These are phyloP conservation scores for Pontoporia blainvillei DNA, from an alignment of 2,113 vertebrate genomes.

Conservation along the genomic window DNA sequence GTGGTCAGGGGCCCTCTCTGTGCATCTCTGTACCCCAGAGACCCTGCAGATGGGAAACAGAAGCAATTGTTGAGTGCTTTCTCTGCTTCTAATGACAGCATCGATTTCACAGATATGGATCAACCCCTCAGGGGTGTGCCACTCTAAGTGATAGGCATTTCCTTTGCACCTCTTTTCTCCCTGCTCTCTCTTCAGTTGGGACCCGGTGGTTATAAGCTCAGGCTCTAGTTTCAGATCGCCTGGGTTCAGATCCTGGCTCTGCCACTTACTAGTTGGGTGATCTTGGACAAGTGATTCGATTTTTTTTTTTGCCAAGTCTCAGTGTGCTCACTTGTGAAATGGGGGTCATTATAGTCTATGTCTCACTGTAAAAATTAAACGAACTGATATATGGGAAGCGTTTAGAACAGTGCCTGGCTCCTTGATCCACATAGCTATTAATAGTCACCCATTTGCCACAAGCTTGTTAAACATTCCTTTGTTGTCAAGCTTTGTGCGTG, in stretches of 20 bases:
- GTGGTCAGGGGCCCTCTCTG: neutral
- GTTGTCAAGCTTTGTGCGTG: neutral
- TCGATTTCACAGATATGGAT: rapidly evolving
- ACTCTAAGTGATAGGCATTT: rapidly evolving
- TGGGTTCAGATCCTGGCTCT: neutral
- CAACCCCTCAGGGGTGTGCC: rapidly evolving
- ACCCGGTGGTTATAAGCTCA: neutral
- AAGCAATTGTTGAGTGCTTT: rapidly evolving
- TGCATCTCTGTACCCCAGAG: neutral
- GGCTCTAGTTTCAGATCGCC: neutral
- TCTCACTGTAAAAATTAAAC: neutral
- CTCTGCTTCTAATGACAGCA: neutral
- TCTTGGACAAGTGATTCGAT: neutral
- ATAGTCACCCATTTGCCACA: neutral
- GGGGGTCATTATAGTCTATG: rapidly evolving
- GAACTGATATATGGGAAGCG: neutral
- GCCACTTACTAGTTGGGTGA: neutral
- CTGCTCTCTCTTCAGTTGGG: too few species aligned
- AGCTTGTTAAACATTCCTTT: neutral
- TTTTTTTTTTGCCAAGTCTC: neutral
- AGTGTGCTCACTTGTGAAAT: neutral
- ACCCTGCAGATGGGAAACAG: neutral
- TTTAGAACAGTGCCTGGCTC: neutral
- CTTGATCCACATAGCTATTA: neutral
- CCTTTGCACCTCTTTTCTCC: neutral